phyloP scores from a whole-genome alignment of 2,888 invertebrate genomes.

The Pristionchus mayeri region DNA sequence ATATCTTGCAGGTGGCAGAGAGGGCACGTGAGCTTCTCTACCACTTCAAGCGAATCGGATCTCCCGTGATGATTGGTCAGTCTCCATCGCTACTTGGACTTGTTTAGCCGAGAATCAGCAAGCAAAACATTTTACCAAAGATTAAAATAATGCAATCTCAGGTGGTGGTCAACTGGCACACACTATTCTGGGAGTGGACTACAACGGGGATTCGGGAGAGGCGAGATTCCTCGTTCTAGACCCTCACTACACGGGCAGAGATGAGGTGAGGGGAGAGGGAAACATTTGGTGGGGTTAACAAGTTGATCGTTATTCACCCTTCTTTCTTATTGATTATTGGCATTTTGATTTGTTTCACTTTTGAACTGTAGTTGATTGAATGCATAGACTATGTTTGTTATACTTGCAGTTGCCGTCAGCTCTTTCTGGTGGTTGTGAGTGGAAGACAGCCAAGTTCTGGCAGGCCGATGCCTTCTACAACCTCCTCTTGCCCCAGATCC shows the following conservation, averaged over 20 bases:
- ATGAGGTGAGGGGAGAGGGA: constrained; percentile 43
- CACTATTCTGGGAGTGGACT: constrained; percentile 95
- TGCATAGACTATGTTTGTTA: too few relatives aligned
- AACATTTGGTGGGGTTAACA: too few relatives aligned
- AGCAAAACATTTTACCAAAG: not conserved
- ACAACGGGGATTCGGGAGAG: constrained; percentile 86
- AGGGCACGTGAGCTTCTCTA: constrained; percentile 87
- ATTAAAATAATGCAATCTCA: constrained; percentile 75
- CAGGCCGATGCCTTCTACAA: constrained; percentile 93
- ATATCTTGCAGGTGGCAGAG: constrained; percentile 77
- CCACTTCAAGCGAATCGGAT: constrained; percentile 93
- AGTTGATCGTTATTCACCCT: too few relatives aligned
- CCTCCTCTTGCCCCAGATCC: constrained; percentile 89
- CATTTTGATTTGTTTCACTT: too few relatives aligned
- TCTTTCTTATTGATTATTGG: too few relatives aligned
- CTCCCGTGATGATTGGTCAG: constrained; percentile 97
- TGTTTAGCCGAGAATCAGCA: too few relatives aligned
- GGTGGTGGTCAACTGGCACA: constrained; percentile 97
- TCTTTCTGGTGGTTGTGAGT: constrained; percentile 85
- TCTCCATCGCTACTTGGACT: too few relatives aligned
- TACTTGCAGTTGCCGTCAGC: not conserved
- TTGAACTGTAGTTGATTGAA: too few relatives aligned
- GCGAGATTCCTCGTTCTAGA: constrained; percentile 94
- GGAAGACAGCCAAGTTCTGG: constrained; percentile 97
- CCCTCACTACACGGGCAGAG: constrained; percentile 92